phyloP scores from a whole-genome alignment of 2,888 invertebrate genomes.

The Epistrophella euchroma region DNA sequence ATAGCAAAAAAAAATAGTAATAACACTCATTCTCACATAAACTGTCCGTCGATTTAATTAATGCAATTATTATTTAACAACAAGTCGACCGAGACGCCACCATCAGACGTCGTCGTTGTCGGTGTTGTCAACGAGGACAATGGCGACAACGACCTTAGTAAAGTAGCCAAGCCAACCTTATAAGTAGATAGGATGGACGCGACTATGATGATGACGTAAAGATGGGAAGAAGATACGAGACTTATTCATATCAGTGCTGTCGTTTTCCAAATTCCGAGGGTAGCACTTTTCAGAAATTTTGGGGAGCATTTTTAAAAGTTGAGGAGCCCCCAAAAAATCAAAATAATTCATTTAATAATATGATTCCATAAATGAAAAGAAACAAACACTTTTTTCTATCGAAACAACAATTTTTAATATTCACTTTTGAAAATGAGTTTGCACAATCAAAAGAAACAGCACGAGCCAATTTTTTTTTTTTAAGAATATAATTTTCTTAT shows the following conservation, averaged over 20 bases:
- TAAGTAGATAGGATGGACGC: conserved; percentile 40
- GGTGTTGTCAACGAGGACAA: conserved; percentile 46
- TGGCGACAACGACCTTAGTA: conserved; percentile 60
- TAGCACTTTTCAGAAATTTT: too few species aligned
- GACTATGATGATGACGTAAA: background rate
- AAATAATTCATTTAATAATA: too few species aligned
- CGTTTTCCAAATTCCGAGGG: too few species aligned
- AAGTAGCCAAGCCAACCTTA: conserved; percentile 53
- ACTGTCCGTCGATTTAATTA: conserved; percentile 69
- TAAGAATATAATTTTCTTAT: too few species aligned
- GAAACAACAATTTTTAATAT: too few species aligned
- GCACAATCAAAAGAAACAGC: too few species aligned
- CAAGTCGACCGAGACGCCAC: conserved; percentile 74
- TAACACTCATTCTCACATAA: conserved; percentile 44
- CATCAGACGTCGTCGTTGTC: conserved; percentile 47
- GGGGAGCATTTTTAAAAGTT: too few species aligned
- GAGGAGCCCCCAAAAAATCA: too few species aligned
- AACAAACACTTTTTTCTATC: too few species aligned
- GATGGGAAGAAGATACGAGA: conserved; percentile 14
- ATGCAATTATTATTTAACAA: conserved; percentile 73
- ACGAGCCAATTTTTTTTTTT: too few species aligned
- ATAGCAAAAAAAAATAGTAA: conserved; percentile 30
- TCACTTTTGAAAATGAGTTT: too few species aligned
- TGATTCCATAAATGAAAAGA: too few species aligned
- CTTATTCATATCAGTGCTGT: conserved; percentile 9